phyloP scores from a whole-genome alignment of 23 tunicate genomes.

The Phallusia fumigata region DNA sequence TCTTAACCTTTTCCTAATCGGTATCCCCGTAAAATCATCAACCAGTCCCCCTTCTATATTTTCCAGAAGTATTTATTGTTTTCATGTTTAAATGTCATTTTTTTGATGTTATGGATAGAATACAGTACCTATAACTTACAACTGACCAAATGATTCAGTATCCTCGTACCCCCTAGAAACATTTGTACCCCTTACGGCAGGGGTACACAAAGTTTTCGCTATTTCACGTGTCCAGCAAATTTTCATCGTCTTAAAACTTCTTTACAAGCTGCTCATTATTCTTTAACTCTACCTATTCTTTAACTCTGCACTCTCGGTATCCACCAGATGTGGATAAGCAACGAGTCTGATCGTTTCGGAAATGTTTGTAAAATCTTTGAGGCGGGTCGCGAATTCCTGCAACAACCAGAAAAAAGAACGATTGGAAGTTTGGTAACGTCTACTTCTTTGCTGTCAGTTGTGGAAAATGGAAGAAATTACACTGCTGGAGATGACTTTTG shows the following conservation, averaged over 20 bases:
- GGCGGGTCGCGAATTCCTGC: slow-evolving; percentile 6
- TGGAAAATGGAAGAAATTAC: background rate
- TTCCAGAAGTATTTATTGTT: no score
- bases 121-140: no score
- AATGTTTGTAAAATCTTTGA: slow-evolving; percentile 20
- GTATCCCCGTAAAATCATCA: no score
- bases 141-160: no score
- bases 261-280: slow-evolving; percentile 30
- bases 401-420: slow-evolving; percentile 9
- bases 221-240: slow-evolving; percentile 35
- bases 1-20: no score
- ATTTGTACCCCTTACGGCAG: no score
- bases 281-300: slow-evolving; percentile 48
- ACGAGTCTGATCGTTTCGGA: slow-evolving; percentile 21
- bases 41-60: no score
- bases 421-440: background rate
- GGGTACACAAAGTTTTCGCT: slow-evolving; percentile 21
- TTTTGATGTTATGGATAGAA: no score
- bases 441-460: slow-evolving; percentile 6
- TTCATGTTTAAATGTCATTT: no score
- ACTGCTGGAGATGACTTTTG: background rate
- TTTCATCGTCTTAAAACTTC: slow-evolving; percentile 32
- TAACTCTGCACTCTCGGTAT: no score
- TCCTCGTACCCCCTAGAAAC: no score
- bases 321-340: slow-evolving; percentile 37